Base-by-base conservation (phyloP, 2,797 vertebrate species). In the Parauchenoglanis punctatus region DNA sequence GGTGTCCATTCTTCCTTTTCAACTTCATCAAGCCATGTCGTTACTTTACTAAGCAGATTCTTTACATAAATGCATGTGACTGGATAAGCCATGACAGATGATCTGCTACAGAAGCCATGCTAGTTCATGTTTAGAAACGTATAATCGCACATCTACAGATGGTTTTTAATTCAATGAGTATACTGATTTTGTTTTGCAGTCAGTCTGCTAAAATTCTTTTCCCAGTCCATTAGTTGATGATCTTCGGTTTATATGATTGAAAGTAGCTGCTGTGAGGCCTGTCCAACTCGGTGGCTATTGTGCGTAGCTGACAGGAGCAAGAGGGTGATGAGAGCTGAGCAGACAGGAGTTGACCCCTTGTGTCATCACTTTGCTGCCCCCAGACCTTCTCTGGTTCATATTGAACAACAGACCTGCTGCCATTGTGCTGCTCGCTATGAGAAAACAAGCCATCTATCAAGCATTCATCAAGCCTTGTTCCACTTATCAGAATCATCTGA, bases 381-480 rank as follows among this genome's bases (percentile, higher is more conserved):
- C 80, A 35, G 76, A 87, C 88, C 92, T 88, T 93, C 88, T 84
- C 68, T 92, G 91, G 91, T 89, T 93, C 92, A 92, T 87, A 85
- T 61, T 68, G 75, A 92, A 88, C 89, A 67, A 86, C 46, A 4
- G 25, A 76, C 90, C 90, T 68, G 77, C 85, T 87, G 56, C 73
- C 73, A 83, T 87, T 87, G 67, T 87, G 61, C 61, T 68, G 23
- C 67, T 86, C 61, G 8, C 77, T 28, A 52, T 23, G 84, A 92
- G 85, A 91, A 93, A 91, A 90, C 88, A 88, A 90, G 88, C 84
- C 44, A 86, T 95, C 93, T 94, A 91, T 95, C 94, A 94, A 78
- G 91, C 89, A 63, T 92, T 94, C 91, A 93, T 91, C 90, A 88
- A 54, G 87, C 86, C 92, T 93, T 93, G 93, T 94, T 92, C 93